Base-by-base conservation (phyloP, 2,113 vertebrate species). In the Chloropsis hardwickii region DNA sequence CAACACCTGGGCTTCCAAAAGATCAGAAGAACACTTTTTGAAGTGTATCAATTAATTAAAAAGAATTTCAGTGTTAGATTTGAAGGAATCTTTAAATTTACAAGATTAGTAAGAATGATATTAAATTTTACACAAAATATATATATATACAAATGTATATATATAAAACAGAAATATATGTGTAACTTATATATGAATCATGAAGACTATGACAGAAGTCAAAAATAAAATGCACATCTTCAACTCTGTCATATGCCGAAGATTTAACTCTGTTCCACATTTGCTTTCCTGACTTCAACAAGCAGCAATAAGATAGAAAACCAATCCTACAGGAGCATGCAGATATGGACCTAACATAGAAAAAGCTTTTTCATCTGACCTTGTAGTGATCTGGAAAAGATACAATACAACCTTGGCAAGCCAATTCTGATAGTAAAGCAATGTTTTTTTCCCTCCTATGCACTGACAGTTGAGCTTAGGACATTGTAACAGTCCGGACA, bases 1-100 rank as follows among this genome's bases (percentile, higher is more conserved):
- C 65, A 82, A 86, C 13, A 71, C 14, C 4, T 19, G 15, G 6
- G 33, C 19, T 86, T 86, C 54, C 69, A 69, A 71, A 81, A 58
- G 22, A 50, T 28, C 10, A 73, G 45, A 29, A 57, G 35, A 37
- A 53, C 9, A 54, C 4, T 67, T 66, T 80, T 22, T 69, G 8
- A 92, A 87, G 42, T n/a, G 31, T 74, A 94, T 74, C 25, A 53
- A 74, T 57, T 53, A 74, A 56, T n/a, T 37, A 33, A 74, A 77
- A 73, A 80, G 1, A 81, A 66, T 37, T 44, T 57, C 33, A 61
- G 5, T 24, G 19, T 54, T 81, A 73, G 29, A 54, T 81, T 64
- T 77, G 44, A 80, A 61, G 18, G 15, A 81, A 54, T 60, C 13
- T 67, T 77, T 80, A 62, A 25, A 77, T 27, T n/a, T 50, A 69